These are phyloP conservation scores for Enchytraeus crypticus DNA, from an alignment of 2,888 invertebrate genomes.

Conservation along the genomic window DNA sequence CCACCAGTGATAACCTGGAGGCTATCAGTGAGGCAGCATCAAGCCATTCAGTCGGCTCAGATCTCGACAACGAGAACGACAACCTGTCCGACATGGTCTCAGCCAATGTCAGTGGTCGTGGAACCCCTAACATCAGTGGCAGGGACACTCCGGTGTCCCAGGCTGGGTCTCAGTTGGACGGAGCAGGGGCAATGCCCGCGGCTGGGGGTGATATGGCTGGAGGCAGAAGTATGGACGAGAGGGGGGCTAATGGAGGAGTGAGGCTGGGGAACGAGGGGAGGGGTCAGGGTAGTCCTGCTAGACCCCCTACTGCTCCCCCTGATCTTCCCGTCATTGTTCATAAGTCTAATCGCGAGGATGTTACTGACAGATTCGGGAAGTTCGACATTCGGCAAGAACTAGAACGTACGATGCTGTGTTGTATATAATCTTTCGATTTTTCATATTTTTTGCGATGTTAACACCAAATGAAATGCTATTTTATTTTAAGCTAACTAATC, in stretches of 20 bases:
- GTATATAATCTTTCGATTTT: background rate
- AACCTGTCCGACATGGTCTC: conserved; percentile 95
- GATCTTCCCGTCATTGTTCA: conserved; percentile 49
- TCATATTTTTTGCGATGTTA: too few species aligned
- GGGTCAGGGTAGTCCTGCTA: background rate
- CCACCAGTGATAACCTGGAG: conserved; percentile 81
- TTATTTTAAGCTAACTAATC: too few species aligned
- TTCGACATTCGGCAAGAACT: conserved; percentile 66
- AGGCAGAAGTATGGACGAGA: background rate
- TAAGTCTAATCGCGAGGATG: conserved; percentile 82
- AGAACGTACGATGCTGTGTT: conserved; percentile 37
- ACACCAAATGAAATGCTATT: too few species aligned
- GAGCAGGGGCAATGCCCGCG: background rate
- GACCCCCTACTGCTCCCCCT: conserved; percentile 28
- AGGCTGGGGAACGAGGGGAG: background rate
- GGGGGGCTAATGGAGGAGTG: background rate
- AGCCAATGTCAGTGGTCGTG: conserved; percentile 80
- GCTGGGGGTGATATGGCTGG: background rate
- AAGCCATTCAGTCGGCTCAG: conserved; percentile 81
- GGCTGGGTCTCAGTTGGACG: conserved; percentile 20
- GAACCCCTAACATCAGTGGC: conserved; percentile 50
- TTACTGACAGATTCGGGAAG: conserved; percentile 96
- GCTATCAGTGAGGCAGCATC: conserved; percentile 91
- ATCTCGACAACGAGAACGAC: conserved; percentile 65
- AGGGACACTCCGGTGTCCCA: conserved; percentile 92